These are phyloP conservation scores for Clarias laeviceps DNA, from an alignment of 2,797 vertebrate species.

Conservation along the genomic window DNA sequence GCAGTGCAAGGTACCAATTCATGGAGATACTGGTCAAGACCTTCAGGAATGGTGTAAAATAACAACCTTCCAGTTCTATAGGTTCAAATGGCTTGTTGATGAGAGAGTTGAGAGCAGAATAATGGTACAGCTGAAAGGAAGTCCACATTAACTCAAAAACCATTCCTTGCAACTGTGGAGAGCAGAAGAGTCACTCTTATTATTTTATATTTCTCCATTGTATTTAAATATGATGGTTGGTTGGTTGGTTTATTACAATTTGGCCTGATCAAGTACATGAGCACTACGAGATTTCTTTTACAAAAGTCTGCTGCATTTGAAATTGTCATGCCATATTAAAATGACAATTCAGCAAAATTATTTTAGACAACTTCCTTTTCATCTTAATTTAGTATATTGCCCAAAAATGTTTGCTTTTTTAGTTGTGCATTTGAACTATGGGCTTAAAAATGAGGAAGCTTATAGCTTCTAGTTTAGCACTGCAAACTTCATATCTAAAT, in stretches of 20 bases:
- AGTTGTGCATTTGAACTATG: neutral
- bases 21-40: neutral
- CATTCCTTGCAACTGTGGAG: neutral
- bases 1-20: neutral
- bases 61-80: neutral
- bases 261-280: too few species aligned
- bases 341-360: neutral
- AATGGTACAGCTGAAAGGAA: neutral
- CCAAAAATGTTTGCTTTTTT: neutral
- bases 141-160: neutral
- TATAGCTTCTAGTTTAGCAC: neutral
- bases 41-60: neutral
- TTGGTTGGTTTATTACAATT: neutral
- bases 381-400: neutral
- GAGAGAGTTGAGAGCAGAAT: neutral
- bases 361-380: slow-evolving; percentile 3
- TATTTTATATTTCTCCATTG: neutral
- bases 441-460: neutral
- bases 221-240: neutral
- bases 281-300: neutral
- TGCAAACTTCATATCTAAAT: neutral
- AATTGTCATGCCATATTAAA: neutral
- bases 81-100: neutral
- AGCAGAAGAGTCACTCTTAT: neutral
- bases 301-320: neutral